Evolutionary conservation across 2,113 vertebrate genomes (phyloP), one percentile per base, ranked within the genome.

Genomic region (Ondatra zibethicus): DNA sequence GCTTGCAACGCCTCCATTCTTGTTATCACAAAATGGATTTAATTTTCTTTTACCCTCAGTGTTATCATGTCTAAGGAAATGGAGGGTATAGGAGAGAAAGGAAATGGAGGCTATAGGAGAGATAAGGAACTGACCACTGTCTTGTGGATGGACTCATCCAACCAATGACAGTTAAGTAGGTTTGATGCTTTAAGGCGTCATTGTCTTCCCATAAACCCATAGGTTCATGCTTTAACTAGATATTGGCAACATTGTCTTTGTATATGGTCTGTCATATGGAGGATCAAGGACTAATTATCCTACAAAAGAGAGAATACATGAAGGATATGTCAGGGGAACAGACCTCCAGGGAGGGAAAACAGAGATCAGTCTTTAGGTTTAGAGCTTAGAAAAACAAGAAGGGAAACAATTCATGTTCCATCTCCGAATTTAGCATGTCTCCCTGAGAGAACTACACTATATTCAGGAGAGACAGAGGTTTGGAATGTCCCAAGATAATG

Each of bases 311-410:
- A 84, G 47, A 70, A n/a, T 45, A 76, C 78, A 85, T 90, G 81
- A 73, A 95, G 8, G 39, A 4, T 76, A 66, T n/a, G 2, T 63
- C 31, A 14, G 21, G 29, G 89, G 36, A 36, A 90, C 33, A 55
- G 61, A 45, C 50, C 21, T 96, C 87, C 25, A n/a, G 29, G 36
- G n/a, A 94, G 45, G 12, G 14, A 84, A 65, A 68, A 89, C 50
- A 66, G 84, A 88, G 17, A n/a, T 27, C 29, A 1, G 19, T 73
- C 6, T 95, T 94, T n/a, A 65, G 33, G 12, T 92, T 94, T 70
- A 84, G 45, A 85, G 50, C 50, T 93, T 72, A 94, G 52, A 58
- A 50, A 94, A 88, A 55, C 52, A 42, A 50, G 36, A 70, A 88
- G 33, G 85, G 10, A 68, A 87, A 70, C 19, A 12, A 2, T 50